phyloP scores from a whole-genome alignment of 2,797 vertebrate species.

The Hozukius guyotensis region DNA sequence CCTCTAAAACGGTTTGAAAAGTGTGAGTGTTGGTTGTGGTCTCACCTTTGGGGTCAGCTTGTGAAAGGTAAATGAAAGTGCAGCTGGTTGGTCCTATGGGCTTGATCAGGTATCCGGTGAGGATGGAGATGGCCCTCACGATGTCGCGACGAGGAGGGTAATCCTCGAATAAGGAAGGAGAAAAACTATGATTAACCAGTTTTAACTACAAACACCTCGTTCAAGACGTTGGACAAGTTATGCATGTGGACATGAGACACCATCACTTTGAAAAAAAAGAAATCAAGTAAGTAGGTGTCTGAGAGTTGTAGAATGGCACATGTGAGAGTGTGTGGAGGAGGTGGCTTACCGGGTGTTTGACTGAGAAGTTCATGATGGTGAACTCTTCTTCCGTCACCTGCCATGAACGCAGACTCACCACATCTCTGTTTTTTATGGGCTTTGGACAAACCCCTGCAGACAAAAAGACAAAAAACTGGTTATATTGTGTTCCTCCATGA shows the following conservation, averaged over 20 bases:
- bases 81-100: constrained; percentile 84
- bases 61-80: constrained; percentile 85
- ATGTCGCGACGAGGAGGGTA: constrained; percentile 74
- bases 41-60: constrained; percentile 88
- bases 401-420: constrained; percentile 86
- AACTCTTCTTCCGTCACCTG: constrained; percentile 77
- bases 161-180: constrained; percentile 64
- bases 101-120: constrained; percentile 85
- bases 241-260: background rate
- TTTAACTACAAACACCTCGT: background rate
- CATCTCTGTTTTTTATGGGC: constrained; percentile 83
- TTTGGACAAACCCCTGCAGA: constrained; percentile 81
- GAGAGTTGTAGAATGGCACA: background rate
- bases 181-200: background rate
- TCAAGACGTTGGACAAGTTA: background rate
- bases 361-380: constrained; percentile 81
- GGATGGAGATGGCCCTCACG: constrained; percentile 85
- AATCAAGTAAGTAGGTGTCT: background rate
- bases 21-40: background rate
- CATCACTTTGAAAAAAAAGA: background rate
- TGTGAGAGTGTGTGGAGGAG: constrained; percentile 1
- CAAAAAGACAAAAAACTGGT: background rate
- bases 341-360: constrained; percentile 81
- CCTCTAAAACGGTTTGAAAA: background rate
- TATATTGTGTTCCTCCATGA: background rate